phyloP scores from a whole-genome alignment of 2,113 vertebrate species.

The Nipponia nippon region DNA sequence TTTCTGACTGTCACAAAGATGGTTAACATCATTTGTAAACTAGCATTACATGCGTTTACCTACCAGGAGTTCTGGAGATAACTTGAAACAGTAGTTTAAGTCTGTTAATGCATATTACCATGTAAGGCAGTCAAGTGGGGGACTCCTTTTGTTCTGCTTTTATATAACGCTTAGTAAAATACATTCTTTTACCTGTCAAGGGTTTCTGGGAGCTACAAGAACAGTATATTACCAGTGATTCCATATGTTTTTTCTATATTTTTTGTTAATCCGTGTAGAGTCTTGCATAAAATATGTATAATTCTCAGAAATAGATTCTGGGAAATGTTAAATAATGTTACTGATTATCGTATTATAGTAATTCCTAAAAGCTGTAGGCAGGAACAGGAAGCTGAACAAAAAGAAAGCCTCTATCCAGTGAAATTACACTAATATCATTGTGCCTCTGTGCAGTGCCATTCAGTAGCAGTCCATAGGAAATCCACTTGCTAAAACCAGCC shows the following conservation, averaged over 20 bases:
- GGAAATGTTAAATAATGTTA: constrained; percentile 16
- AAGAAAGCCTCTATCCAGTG: not conserved
- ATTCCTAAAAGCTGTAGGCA: constrained; percentile 24
- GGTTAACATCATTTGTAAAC: not conserved
- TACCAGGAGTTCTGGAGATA: not conserved
- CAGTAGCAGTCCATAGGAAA: not conserved
- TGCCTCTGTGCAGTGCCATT: not conserved
- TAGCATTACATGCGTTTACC: not conserved
- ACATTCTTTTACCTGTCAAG: not conserved
- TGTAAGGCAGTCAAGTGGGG: not conserved
- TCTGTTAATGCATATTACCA: not conserved
- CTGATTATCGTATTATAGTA: not conserved
- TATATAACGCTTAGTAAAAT: not conserved
- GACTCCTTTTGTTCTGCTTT: not conserved
- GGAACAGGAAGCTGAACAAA: constrained; percentile 10
- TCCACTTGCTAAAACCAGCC: not conserved
- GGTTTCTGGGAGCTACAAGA: not conserved
- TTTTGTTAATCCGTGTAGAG: not conserved
- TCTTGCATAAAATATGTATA: not conserved
- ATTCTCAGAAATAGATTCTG: not conserved
- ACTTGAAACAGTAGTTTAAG: not conserved
- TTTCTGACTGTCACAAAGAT: not conserved
- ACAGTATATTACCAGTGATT: not conserved
- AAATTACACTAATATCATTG: not conserved
- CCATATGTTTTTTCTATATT: not conserved